Evolutionary conservation across 2,113 vertebrate species (phyloP), one percentile per base, ranked within the genome.

Genomic region (Microtus pennsylvanicus): DNA sequence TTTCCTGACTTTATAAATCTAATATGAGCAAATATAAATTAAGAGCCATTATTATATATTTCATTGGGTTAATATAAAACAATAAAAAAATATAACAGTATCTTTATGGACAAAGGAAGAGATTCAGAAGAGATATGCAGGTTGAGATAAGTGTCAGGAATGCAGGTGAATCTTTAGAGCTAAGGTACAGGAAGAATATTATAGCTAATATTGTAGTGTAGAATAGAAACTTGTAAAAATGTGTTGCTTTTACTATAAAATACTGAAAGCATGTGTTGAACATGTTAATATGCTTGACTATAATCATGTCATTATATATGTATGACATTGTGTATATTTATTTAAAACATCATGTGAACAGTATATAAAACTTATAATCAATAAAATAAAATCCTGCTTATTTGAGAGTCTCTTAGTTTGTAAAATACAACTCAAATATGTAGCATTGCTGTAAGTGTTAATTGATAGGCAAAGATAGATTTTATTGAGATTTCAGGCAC

Each of bases 11-110:
- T 91, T 35, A 42, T 65, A 93, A 92, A 47, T 77, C 67, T 5
- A 63, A 47, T 38, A 81, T 26, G 63, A 95, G 72, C n/a, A 86
- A n/a, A 26, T 86, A 74, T 8, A 87, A 78, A 90, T 76, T 50
- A 70, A 9, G 26, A 28, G 78, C 74, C 50, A 67, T 85, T 70
- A 96, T 75, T 55, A 93, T 38, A 38, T 89, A 76, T 28, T 94
- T 86, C 19, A 86, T 30, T 92, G 67, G 9, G 2, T 47, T 86
- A 35, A 2, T n/a, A 75, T 86, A 87, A 94, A 94, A 80, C 70
- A 55, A 50, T 63, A 58, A 77, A 24, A 82, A 4, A 78, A 1
- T 47, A 65, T 10, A 78, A 28, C 4, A 58, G 47, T 6, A 45
- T 35, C 5, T 30, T 24, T 4, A 14, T 22, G 3, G 16, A 21